Conservation (phyloP, 1,140 invertebrate genomes). For the Anastatus disparis region DNA sequence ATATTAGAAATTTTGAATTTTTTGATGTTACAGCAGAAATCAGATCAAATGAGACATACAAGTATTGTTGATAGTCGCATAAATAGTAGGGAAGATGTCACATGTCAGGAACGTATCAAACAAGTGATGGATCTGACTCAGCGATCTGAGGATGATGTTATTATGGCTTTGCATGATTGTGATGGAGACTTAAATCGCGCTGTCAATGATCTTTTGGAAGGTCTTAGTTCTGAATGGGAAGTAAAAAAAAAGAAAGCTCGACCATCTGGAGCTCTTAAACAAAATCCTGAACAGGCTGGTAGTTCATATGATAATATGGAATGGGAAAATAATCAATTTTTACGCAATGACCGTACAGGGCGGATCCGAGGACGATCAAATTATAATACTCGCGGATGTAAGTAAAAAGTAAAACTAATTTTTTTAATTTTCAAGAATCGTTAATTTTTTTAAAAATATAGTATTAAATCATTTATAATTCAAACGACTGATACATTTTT, state of each 20-base stretch:
- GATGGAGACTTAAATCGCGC: conserved; percentile 82
- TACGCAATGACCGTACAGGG: conserved; percentile 63
- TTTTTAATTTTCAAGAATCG: too few relatives aligned
- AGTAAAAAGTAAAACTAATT: too few relatives aligned
- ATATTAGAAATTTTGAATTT: too few relatives aligned
- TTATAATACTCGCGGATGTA: conserved; percentile 67
- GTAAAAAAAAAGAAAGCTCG: conserved; percentile 89
- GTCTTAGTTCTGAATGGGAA: conserved; percentile 66
- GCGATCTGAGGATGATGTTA: conserved; percentile 83
- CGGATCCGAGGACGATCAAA: conserved; percentile 65
- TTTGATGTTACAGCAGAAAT: too few relatives aligned
- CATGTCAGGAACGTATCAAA: conserved; percentile 78
- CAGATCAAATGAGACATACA: conserved; percentile 70
- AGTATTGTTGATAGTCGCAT: conserved; percentile 76
- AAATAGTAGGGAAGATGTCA: conserved; percentile 71
- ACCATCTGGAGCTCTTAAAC: conserved; percentile 67
- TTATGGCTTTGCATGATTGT: conserved; percentile 83
- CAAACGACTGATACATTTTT: too few relatives aligned
- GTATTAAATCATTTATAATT: too few relatives aligned
- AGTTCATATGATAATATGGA: conserved; percentile 61
- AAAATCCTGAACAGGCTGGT: conserved; percentile 55
- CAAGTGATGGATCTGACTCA: conserved; percentile 84
- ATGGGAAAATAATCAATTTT: conserved; percentile 65
- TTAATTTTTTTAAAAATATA: too few relatives aligned
- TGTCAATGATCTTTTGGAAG: conserved; percentile 80